A percentile compares a stretch with the other conserved stretches of the same genome.
These are phyloP conservation scores for Paralichthys olivaceus DNA, from an alignment of 2,113 vertebrate genomes.

Conservation along the genomic window DNA sequence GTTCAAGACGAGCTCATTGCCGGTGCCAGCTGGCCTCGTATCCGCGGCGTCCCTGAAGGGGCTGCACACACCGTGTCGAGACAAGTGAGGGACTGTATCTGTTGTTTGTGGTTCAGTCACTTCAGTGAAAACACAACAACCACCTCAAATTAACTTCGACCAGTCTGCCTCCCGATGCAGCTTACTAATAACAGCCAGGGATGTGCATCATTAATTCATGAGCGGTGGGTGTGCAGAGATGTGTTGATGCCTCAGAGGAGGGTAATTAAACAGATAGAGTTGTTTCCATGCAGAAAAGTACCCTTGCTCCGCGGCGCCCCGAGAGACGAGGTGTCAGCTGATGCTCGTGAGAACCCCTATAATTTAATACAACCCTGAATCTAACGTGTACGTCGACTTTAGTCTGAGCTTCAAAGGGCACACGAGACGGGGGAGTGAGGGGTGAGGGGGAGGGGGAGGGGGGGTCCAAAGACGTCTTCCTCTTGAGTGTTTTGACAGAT, in stretches of 20 bases:
- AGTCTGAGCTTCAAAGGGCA: conserved; percentile 51
- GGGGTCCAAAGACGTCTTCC: conserved; percentile 5
- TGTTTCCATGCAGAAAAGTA: conserved; percentile 67
- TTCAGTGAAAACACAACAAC: conserved; percentile 39
- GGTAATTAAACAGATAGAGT: conserved; percentile 80
- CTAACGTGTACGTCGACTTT: conserved; percentile 43
- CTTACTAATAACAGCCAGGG: conserved; percentile 74
- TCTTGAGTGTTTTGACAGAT: conserved; percentile 36
- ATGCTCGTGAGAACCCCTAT: conserved; percentile 32
- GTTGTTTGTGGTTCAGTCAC: conserved; percentile 5
- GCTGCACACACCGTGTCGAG: conserved; percentile 9
- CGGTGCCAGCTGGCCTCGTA: conserved; percentile 9
- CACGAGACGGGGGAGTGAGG: not conserved
- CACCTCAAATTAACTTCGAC: conserved; percentile 66
- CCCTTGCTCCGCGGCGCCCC: conserved; percentile 30
- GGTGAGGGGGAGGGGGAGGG: not conserved
- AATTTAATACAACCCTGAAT: conserved; percentile 48
- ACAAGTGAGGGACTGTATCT: conserved; percentile 17
- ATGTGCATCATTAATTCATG: conserved; percentile 80
- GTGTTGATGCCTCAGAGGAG: conserved; percentile 73
- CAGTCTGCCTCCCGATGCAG: conserved; percentile 64
- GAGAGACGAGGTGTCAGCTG: conserved; percentile 46
- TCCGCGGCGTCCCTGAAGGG: conserved; percentile 10
- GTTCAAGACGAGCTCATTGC: not conserved
- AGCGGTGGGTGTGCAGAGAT: conserved; percentile 68